Percentiles rank a stretch among this genome's conserved stretches.
phyloP scores from a whole-genome alignment of 2,113 vertebrate genomes.

The Eolophus roseicapilla region DNA sequence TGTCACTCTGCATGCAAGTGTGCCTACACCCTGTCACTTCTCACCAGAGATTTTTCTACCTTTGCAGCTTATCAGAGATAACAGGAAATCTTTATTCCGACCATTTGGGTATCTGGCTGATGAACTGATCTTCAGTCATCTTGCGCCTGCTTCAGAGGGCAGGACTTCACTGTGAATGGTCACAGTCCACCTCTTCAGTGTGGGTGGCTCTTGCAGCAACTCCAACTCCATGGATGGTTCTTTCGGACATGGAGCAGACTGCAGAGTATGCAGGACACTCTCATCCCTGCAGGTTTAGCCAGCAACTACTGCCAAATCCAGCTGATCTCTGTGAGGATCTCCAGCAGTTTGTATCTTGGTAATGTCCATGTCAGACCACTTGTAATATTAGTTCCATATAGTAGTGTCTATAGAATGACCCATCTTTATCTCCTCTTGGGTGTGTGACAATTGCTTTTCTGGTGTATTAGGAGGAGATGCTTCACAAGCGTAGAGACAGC shows the following conservation, averaged over 20 bases:
- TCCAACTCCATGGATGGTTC: neutral
- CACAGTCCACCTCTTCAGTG: neutral
- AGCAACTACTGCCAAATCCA: neutral
- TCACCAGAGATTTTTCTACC: neutral
- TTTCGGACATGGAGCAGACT: neutral
- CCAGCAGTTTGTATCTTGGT: neutral
- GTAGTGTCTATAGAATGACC: neutral
- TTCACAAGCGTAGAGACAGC: neutral
- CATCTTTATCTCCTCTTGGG: neutral
- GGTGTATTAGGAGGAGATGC: neutral
- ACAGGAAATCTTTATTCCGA: neutral
- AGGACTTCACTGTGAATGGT: neutral
- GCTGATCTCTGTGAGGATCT: neutral
- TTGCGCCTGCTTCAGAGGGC: neutral
- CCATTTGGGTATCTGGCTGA: neutral
- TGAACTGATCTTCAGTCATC: neutral
- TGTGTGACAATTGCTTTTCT: neutral
- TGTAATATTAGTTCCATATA: neutral
- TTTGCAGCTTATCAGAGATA: neutral
- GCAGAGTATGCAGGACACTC: neutral
- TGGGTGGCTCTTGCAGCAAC: neutral
- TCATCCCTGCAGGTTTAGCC: neutral
- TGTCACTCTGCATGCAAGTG: neutral
- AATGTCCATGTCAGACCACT: neutral
- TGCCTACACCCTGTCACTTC: neutral